phyloP scores from a whole-genome alignment of 2,888 invertebrate genomes.

The Boloria euphrosyne region DNA sequence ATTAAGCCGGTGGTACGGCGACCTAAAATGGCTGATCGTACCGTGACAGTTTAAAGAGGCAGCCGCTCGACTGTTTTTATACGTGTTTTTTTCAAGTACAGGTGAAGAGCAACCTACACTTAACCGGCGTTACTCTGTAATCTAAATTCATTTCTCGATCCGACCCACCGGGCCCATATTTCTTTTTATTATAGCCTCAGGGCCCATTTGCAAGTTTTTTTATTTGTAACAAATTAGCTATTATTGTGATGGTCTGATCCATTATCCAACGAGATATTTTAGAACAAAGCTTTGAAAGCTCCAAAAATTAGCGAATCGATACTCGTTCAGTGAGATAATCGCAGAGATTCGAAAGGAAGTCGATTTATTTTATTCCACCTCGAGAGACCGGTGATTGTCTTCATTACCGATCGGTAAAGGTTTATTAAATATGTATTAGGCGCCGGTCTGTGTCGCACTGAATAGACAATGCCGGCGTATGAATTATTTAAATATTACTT shows the following conservation, averaged over 20 bases:
- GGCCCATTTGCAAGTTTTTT: constrained; percentile 80
- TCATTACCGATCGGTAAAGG: constrained; percentile 52
- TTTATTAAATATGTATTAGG: constrained; percentile 64
- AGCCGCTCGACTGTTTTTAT: constrained; percentile 54
- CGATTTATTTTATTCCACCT: constrained; percentile 36
- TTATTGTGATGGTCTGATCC: constrained; percentile 71
- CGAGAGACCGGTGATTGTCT: constrained; percentile 50
- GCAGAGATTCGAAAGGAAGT: constrained; percentile 57
- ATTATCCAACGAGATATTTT: constrained; percentile 58
- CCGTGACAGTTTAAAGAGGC: constrained; percentile 55
- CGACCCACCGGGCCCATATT: constrained; percentile 77
- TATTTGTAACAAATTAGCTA: constrained; percentile 79
- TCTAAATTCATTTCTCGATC: constrained; percentile 82
- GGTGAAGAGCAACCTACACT: constrained; percentile 78
- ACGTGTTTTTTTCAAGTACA: constrained; percentile 71
- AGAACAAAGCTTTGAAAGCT: background rate
- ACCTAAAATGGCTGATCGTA: constrained; percentile 57
- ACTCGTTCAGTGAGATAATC: constrained; percentile 53
- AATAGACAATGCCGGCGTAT: constrained; percentile 52
- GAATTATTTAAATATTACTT: constrained; percentile 57
- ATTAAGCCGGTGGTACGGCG: constrained; percentile 61
- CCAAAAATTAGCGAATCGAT: background rate
- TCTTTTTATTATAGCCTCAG: constrained; percentile 80
- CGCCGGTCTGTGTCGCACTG: constrained; percentile 49
- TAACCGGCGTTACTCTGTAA: constrained; percentile 81